Percentiles rank a stretch among this genome's conserved stretches.
Evolutionary conservation across 2,888 invertebrate species (phyloP).

Genomic region (Zygothrica quintamaculata): DNA sequence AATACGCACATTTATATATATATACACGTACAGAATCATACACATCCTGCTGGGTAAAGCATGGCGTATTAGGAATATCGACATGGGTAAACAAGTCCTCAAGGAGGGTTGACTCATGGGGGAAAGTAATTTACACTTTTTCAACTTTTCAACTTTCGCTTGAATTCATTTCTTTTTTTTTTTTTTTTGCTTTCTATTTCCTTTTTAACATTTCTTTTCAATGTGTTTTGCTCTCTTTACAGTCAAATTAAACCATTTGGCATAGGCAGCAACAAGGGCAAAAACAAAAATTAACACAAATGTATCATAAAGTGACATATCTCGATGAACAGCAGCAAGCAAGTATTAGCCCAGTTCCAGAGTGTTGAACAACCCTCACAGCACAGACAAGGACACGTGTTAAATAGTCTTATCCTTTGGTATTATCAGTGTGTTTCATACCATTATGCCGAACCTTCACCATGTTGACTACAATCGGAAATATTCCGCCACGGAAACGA

Average conservation of each 20-base stretch:
- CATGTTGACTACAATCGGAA: slow-evolving; percentile 84
- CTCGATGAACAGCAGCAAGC: slow-evolving; percentile 51
- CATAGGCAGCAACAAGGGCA: slow-evolving; percentile 26
- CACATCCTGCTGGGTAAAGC: slow-evolving; percentile 57
- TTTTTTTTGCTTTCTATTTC: slow-evolving; percentile 26
- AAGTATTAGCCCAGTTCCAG: slow-evolving; percentile 28
- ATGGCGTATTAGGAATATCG: slow-evolving; percentile 77
- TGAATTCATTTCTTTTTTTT: slow-evolving; percentile 35
- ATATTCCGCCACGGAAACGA: slow-evolving; percentile 85
- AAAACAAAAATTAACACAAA: slow-evolving; percentile 77
- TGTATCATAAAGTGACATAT: slow-evolving; percentile 74
- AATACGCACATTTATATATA: slow-evolving; percentile 1
- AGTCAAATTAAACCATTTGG: slow-evolving; percentile 58
- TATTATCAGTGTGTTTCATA: slow-evolving; percentile 53
- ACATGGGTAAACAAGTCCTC: slow-evolving; percentile 73
- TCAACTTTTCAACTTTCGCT: slow-evolving; percentile 47
- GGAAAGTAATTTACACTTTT: slow-evolving; percentile 76
- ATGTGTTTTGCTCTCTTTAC: slow-evolving; percentile 21
- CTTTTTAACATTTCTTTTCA: neutral
- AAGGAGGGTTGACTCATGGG: slow-evolving; percentile 33
- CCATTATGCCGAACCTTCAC: slow-evolving; percentile 83
- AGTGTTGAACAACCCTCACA: slow-evolving; percentile 28
- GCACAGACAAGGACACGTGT: slow-evolving; percentile 66
- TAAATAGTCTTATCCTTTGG: slow-evolving; percentile 63
- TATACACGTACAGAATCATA: slow-evolving; percentile 6